Evolutionary conservation across 2,113 vertebrate genomes (phyloP).

Genomic region (Nymphicus hollandicus): DNA sequence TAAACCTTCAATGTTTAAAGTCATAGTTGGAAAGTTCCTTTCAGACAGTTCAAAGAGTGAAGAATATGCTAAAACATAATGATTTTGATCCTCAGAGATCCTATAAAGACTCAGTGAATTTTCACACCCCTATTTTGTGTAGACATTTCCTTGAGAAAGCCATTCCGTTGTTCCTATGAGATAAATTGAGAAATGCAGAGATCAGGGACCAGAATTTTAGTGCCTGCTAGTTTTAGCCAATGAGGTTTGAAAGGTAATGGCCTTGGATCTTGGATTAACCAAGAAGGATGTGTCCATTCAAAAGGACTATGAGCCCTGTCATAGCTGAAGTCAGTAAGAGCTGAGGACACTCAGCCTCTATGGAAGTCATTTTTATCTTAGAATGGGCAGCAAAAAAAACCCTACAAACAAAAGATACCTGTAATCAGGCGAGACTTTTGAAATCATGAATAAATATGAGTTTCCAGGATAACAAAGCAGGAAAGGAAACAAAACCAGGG

Average conservation of each 20-base stretch:
- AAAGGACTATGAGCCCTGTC: neutral
- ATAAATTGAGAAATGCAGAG: neutral
- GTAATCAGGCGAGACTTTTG: neutral
- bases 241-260: neutral
- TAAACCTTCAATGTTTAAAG: neutral
- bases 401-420: neutral
- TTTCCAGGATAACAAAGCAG: neutral
- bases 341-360: neutral
- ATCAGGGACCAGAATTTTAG: neutral
- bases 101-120: neutral
- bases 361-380: neutral
- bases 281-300: neutral
- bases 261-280: neutral
- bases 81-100: neutral
- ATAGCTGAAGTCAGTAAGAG: neutral
- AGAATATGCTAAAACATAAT: neutral
- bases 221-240: neutral
- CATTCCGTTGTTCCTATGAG: neutral
- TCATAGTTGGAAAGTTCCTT: neutral
- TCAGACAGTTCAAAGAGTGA: neutral
- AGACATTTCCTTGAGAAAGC: neutral
- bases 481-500: neutral
- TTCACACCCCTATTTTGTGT: neutral
- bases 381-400: neutral
- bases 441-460: neutral